Conservation (phyloP, 2,888 invertebrate genomes). For the Scaptomyza cyrtandrae region DNA sequence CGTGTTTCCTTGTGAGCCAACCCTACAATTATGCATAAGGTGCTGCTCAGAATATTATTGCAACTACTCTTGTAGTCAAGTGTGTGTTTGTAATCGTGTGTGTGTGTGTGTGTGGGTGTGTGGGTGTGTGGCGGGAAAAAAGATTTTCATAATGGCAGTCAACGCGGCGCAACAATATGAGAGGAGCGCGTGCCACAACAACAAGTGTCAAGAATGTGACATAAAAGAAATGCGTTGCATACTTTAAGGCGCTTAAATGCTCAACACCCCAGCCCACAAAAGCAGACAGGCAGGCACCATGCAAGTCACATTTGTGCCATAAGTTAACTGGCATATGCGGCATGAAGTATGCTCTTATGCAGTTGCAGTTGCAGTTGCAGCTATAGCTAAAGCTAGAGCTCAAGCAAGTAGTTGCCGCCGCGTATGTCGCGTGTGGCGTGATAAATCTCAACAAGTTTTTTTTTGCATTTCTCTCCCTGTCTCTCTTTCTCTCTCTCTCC, state of each 20-base stretch:
- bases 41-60: conserved; percentile 33
- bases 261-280: conserved; percentile 19
- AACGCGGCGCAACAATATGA: conserved; percentile 17
- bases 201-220: conserved; percentile 65
- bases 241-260: conserved; percentile 77
- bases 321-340: conserved; percentile 76
- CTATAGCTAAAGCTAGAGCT: not conserved
- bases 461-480: conserved; percentile 54
- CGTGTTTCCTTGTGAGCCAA: conserved; percentile 15
- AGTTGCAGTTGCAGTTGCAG: conserved; percentile 19
- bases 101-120: not conserved
- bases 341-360: conserved; percentile 54
- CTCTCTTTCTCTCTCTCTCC: conserved; percentile 1
- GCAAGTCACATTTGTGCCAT: conserved; percentile 63
- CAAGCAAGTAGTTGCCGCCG: conserved; percentile 14
- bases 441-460: conserved; percentile 80
- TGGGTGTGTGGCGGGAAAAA: conserved; percentile 2
- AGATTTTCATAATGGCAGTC: conserved; percentile 51
- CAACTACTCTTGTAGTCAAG: conserved; percentile 46
- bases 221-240: conserved; percentile 55
- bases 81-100: conserved; percentile 22
- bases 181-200: conserved; percentile 59
- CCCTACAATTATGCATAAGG: conserved; percentile 54
- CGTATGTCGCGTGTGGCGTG: conserved; percentile 69
- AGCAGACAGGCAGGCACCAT: conserved; percentile 12